Conservation (phyloP, 2,113 vertebrate genomes). For the Pagrus major region DNA sequence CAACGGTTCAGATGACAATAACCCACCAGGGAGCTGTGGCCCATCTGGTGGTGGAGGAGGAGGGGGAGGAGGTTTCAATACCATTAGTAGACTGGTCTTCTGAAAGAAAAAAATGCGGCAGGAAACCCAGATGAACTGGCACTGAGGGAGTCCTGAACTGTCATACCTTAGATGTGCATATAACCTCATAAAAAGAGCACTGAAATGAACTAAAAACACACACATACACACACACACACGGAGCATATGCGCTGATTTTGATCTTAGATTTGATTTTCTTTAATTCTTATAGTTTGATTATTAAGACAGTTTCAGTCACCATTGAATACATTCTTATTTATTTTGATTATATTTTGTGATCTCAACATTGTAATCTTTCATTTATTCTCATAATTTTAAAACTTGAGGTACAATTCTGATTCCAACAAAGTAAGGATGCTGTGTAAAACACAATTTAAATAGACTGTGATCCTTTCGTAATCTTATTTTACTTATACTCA, state of each 20-base stretch:
- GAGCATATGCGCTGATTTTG: conserved; percentile 9
- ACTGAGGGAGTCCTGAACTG: conserved; percentile 20
- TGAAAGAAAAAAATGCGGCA: conserved; percentile 75
- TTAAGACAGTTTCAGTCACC: conserved; percentile 22
- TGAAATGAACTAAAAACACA: conserved; percentile 33
- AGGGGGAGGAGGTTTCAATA: conserved; percentile 91
- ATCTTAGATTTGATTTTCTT: conserved; percentile 31
- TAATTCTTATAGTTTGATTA: conserved; percentile 10
- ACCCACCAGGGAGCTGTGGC: conserved; percentile 96
- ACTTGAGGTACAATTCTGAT: neutral
- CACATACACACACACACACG: neutral
- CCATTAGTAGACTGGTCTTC: conserved; percentile 95
- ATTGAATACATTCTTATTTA: conserved; percentile 33
- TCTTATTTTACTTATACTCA: too few species aligned
- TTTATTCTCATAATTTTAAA: conserved; percentile 4
- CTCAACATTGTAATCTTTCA: neutral
- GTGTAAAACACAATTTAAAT: too few species aligned
- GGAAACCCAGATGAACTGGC: conserved; percentile 47
- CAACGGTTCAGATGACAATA: conserved; percentile 97
- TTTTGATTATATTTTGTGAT: conserved; percentile 19
- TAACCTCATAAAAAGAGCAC: conserved; percentile 49
- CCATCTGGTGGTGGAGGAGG: conserved; percentile 93
- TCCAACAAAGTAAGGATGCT: too few species aligned
- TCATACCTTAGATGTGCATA: conserved; percentile 38
- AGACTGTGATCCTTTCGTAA: too few species aligned